Conservation (phyloP, 2,797 vertebrate species). For the Gouania willdenowi region DNA sequence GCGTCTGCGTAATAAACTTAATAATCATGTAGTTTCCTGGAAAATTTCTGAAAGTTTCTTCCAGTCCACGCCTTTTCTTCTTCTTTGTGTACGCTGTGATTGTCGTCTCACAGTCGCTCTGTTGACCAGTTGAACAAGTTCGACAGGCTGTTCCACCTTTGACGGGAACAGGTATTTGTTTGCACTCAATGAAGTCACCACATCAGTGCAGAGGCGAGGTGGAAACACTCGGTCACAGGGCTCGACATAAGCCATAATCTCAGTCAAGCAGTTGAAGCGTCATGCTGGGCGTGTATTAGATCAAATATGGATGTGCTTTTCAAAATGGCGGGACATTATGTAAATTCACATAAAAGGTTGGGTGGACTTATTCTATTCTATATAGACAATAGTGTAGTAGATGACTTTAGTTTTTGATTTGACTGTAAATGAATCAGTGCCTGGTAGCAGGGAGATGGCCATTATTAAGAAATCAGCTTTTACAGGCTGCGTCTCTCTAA, state of each 20-base stretch:
- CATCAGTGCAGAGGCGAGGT: constrained; percentile 1
- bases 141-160: background rate
- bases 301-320: background rate
- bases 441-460: constrained; percentile 3
- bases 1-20: constrained; percentile 19
- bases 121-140: constrained; percentile 42
- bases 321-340: constrained; percentile 2
- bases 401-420: no score
- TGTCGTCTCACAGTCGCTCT: constrained; percentile 16
- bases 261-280: background rate
- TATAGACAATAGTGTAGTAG: constrained; percentile 13
- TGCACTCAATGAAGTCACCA: background rate
- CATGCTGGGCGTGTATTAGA: background rate
- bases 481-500: constrained; percentile 4
- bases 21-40: constrained; percentile 29
- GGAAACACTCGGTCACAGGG: background rate
- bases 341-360: constrained; percentile 8
- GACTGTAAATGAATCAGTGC: constrained; percentile 14
- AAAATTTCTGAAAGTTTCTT: constrained; percentile 12
- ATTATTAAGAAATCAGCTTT: constrained; percentile 27
- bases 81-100: constrained; percentile 23
- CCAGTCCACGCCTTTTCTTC: constrained; percentile 22
- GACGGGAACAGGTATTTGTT: background rate
- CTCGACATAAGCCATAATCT: constrained; percentile 22
- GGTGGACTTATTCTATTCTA: constrained; percentile 16